These are phyloP conservation scores for Actinernus sp. DNA, from an alignment of 92 coral and sea anemone species.

Conservation along the genomic window DNA sequence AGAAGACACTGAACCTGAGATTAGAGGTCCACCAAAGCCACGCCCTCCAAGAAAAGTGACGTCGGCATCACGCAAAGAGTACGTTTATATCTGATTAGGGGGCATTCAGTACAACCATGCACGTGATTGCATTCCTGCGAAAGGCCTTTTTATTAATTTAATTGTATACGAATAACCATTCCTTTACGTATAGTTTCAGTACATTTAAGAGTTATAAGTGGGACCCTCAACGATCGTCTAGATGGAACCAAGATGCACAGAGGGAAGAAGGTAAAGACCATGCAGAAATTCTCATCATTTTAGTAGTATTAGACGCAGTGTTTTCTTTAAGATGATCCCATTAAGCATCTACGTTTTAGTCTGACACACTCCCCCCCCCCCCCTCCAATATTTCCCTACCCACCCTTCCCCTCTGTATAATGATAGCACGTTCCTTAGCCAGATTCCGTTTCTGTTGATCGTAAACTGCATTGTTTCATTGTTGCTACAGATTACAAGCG, in stretches of 20 bases:
- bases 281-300: too few relatives aligned
- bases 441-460: too few relatives aligned
- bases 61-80: slow-evolving; percentile 88
- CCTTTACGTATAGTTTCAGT: slow-evolving; percentile 79
- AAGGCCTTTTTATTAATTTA: too few relatives aligned
- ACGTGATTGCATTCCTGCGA: too few relatives aligned
- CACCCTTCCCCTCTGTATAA: not conserved
- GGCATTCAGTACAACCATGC: too few relatives aligned
- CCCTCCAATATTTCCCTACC: not conserved
- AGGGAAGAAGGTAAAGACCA: slow-evolving; percentile 88
- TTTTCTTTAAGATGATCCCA: too few relatives aligned
- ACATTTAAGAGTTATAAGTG: slow-evolving; percentile 97
- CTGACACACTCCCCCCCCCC: not conserved
- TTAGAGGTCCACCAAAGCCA: slow-evolving; percentile 40
- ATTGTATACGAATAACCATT: too few relatives aligned
- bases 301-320: too few relatives aligned
- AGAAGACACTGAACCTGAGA: slow-evolving; percentile 70
- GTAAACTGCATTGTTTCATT: not conserved
- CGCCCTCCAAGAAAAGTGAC: slow-evolving; percentile 74
- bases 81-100: too few relatives aligned
- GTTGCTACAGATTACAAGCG: slow-evolving; percentile 78
- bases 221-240: slow-evolving; percentile 93
- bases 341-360: too few relatives aligned
- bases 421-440: too few relatives aligned
- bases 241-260: slow-evolving; percentile 99